Percentiles rank a stretch among this genome's conserved stretches.
These are phyloP conservation scores for Ailuropoda melanoleuca DNA, from an alignment of 2,113 vertebrate genomes.

Conservation along the genomic window DNA sequence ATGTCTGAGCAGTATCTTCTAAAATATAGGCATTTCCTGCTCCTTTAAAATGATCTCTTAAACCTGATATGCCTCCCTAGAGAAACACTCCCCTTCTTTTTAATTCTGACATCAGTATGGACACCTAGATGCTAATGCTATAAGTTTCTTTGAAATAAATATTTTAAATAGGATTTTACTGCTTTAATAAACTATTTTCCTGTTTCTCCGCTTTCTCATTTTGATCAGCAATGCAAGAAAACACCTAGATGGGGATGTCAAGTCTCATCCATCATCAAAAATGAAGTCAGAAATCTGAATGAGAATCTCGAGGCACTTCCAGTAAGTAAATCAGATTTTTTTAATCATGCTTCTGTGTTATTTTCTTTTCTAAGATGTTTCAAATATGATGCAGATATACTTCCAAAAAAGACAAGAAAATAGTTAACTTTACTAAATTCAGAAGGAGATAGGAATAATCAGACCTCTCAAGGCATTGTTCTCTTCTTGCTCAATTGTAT, in stretches of 20 bases:
- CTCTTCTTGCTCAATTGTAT: not conserved
- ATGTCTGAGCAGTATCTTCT: not conserved
- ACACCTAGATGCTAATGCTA: constrained; percentile 31
- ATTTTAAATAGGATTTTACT: constrained; percentile 51
- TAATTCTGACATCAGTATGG: constrained; percentile 35
- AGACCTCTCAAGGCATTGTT: not conserved
- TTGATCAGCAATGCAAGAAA: constrained; percentile 56
- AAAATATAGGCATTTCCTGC: not conserved
- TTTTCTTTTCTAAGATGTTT: constrained; percentile 46
- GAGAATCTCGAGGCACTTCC: constrained; percentile 60
- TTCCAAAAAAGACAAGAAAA: not conserved
- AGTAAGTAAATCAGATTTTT: constrained; percentile 21
- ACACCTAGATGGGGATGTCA: constrained; percentile 55
- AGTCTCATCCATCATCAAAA: constrained; percentile 68
- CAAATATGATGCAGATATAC: not conserved
- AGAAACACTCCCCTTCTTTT: constrained; percentile 36
- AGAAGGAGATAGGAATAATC: not conserved
- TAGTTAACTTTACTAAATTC: constrained; percentile 9
- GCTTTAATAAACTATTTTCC: constrained; percentile 48
- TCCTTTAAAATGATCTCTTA: constrained; percentile 35
- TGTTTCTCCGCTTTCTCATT: constrained; percentile 56
- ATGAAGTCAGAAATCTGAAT: constrained; percentile 47
- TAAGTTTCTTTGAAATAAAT: constrained; percentile 50
- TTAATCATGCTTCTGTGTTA: not conserved
- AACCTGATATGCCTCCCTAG: not conserved